phyloP scores from a whole-genome alignment of 2,888 invertebrate species.

The Tromatobia lineatoria region DNA sequence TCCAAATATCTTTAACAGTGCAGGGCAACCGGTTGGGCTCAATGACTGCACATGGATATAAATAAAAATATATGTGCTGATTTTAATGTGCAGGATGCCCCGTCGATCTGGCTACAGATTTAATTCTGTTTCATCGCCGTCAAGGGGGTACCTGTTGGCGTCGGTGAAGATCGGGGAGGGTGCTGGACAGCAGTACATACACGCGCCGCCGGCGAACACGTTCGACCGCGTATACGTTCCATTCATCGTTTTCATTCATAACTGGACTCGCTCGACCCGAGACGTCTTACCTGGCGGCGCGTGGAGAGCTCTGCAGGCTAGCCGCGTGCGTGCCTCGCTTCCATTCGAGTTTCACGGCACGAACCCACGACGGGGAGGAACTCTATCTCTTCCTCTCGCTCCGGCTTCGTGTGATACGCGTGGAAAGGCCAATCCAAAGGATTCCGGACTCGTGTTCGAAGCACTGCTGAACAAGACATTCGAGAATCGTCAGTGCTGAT shows the following conservation, averaged over 20 bases:
- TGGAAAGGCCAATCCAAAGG: conserved; percentile 16
- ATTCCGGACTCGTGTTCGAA: not conserved
- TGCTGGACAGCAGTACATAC: conserved; percentile 44
- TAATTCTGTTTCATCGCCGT: conserved; percentile 38
- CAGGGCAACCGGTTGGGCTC: too few species aligned
- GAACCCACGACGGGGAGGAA: conserved; percentile 58
- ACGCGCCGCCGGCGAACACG: conserved; percentile 67
- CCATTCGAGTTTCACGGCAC: conserved; percentile 67
- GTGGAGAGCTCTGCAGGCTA: conserved; percentile 54
- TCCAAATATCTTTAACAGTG: too few species aligned
- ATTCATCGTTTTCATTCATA: conserved; percentile 76
- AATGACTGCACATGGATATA: too few species aligned
- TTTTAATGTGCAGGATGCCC: not conserved
- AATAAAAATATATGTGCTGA: not conserved
- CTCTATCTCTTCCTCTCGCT: conserved; percentile 36
- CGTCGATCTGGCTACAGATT: not conserved
- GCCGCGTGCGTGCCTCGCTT: conserved; percentile 60
- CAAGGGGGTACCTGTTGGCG: conserved; percentile 45
- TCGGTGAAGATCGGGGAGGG: conserved; percentile 36
- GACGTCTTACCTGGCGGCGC: conserved; percentile 65
- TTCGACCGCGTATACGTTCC: conserved; percentile 67
- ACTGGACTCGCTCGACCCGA: conserved; percentile 67
- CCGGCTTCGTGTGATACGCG: conserved; percentile 19
- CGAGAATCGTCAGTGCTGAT: not conserved
- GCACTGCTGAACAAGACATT: not conserved